Percentiles rank a stretch among this genome's conserved stretches.
phyloP scores from a whole-genome alignment of 2,888 invertebrate species.

The Ochropacha duplaris region DNA sequence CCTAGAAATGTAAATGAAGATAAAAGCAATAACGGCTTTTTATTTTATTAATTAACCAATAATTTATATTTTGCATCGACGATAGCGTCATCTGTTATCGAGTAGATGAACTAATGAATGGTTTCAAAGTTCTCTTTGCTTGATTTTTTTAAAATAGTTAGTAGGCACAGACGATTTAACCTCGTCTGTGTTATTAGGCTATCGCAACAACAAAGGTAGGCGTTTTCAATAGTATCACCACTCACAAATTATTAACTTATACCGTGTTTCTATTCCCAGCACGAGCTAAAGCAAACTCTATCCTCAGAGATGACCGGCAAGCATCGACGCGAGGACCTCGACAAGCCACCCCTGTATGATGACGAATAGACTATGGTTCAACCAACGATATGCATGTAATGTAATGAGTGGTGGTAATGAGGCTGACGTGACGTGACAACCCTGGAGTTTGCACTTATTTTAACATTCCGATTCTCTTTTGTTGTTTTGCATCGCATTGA shows the following conservation, averaged over 20 bases:
- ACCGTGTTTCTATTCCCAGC: slow-evolving; percentile 47
- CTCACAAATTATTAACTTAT: too few species aligned
- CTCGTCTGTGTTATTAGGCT: too few species aligned
- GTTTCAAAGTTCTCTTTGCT: too few species aligned
- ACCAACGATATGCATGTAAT: background rate
- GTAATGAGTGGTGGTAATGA: too few species aligned
- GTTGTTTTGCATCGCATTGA: slow-evolving; percentile 5
- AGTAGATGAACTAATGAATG: slow-evolving; percentile 2
- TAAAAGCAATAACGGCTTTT: too few species aligned
- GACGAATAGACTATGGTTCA: slow-evolving; percentile 44
- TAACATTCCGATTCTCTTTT: background rate
- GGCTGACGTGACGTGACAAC: background rate
- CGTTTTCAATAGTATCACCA: too few species aligned
- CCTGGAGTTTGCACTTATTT: background rate
- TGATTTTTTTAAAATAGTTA: too few species aligned
- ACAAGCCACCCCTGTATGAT: slow-evolving; percentile 58
- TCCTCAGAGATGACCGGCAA: slow-evolving; percentile 47
- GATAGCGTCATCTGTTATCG: background rate
- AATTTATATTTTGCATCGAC: background rate
- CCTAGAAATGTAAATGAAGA: too few species aligned
- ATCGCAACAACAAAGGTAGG: too few species aligned
- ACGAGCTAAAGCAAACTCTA: slow-evolving; percentile 66
- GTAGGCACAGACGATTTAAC: too few species aligned
- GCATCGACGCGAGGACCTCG: slow-evolving; percentile 47
- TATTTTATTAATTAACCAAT: too few species aligned